These are phyloP conservation scores for Allacma fusca DNA, from an alignment of 2,888 invertebrate genomes.

Conservation along the genomic window DNA sequence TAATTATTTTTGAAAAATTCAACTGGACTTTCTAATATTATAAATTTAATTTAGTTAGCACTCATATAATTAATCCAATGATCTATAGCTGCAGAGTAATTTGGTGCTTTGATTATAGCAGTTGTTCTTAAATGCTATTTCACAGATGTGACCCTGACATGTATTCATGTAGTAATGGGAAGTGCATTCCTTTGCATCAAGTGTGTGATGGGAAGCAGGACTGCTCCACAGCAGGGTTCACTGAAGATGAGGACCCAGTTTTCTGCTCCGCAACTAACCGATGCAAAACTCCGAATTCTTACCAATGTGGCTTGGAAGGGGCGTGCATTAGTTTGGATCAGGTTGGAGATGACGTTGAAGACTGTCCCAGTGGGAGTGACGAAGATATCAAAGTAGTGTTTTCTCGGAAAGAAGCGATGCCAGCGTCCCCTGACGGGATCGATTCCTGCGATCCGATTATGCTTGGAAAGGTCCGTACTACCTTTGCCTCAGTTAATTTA, in stretches of 20 bases:
- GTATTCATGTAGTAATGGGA: conserved; percentile 32
- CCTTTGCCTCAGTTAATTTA: no score
- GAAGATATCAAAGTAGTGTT: conserved; percentile 20
- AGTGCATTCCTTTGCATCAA: conserved; percentile 21
- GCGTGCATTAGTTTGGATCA: conserved; percentile 10
- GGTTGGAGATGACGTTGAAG: conserved; percentile 7
- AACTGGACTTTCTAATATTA: background rate
- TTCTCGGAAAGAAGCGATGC: no score
- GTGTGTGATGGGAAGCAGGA: conserved; percentile 29
- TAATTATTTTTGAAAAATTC: background rate
- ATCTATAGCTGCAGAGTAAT: no score
- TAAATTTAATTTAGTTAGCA: background rate
- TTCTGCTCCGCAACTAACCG: conserved; percentile 31
- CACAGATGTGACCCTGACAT: no score
- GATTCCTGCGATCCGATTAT: no score
- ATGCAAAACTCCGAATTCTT: background rate
- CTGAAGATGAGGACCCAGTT: conserved; percentile 31
- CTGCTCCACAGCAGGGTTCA: conserved; percentile 22
- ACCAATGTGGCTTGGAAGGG: conserved; percentile 34
- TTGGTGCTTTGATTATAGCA: no score
- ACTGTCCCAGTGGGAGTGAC: conserved; percentile 40
- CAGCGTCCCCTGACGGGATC: no score
- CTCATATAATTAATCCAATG: background rate
- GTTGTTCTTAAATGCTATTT: no score
- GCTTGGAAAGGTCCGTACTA: no score